phyloP scores from a whole-genome alignment of 2,113 vertebrate species.

The Cavia aperea region DNA sequence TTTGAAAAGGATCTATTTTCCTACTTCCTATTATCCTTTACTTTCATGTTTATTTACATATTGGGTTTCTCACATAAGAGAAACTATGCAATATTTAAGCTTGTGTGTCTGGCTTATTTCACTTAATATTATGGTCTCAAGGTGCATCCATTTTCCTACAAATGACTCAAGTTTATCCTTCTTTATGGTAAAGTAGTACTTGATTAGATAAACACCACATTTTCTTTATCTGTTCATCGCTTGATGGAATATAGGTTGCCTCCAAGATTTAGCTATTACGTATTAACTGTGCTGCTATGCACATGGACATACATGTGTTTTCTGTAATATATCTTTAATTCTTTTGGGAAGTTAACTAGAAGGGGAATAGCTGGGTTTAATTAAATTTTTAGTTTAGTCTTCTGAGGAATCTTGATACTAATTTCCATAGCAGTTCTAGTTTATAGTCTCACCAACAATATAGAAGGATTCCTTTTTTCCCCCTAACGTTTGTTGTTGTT shows the following conservation, averaged over 20 bases:
- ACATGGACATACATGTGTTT: background rate
- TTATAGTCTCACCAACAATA: background rate
- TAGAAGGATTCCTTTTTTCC: background rate
- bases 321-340: background rate
- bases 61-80: background rate
- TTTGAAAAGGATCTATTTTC: background rate
- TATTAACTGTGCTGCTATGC: background rate
- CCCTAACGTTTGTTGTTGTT: background rate
- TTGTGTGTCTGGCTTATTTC: background rate
- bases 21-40: background rate
- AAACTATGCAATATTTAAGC: background rate
- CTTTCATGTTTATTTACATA: background rate
- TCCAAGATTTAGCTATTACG: background rate
- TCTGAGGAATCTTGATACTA: background rate
- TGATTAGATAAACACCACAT: background rate
- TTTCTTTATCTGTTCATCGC: background rate
- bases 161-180: background rate
- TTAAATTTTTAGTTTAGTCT: background rate
- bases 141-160: background rate
- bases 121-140: background rate
- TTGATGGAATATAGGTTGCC: background rate
- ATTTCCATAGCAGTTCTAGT: background rate
- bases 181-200: background rate
- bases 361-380: background rate
- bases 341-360: background rate